These are phyloP conservation scores for Murina feae DNA, from an alignment of 2,113 vertebrate genomes.

Conservation along the genomic window DNA sequence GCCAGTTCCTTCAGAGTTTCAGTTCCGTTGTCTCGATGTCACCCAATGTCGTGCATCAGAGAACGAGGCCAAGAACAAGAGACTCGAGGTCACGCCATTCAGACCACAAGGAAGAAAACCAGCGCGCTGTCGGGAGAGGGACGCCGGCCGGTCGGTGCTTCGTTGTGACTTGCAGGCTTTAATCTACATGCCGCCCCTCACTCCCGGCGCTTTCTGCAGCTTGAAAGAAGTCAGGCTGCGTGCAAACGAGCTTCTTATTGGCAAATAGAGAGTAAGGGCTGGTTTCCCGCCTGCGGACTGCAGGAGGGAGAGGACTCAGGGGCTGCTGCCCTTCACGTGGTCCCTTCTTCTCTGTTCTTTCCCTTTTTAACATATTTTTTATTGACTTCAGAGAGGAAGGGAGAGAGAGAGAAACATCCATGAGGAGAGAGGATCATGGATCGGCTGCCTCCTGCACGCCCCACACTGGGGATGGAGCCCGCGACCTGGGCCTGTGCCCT, in stretches of 20 bases:
- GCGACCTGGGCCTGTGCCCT: too few relatives aligned
- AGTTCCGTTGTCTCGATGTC: background rate
- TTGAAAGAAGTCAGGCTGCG: slow-evolving; percentile 31
- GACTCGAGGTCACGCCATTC: background rate
- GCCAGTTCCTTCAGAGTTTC: background rate
- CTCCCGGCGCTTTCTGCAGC: background rate
- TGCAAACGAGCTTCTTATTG: slow-evolving; percentile 10
- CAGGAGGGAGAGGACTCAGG: background rate
- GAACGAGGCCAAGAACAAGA: background rate
- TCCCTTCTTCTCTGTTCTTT: background rate
- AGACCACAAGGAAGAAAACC: background rate
- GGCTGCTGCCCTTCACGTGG: background rate
- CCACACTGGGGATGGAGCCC: too few relatives aligned
- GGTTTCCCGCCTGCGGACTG: background rate
- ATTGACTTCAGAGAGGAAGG: too few relatives aligned
- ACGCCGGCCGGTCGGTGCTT: background rate
- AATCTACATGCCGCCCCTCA: background rate
- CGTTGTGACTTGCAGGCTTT: background rate
- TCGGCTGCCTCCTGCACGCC: too few relatives aligned
- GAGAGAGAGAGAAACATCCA: background rate
- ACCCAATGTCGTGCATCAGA: background rate
- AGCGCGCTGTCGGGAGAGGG: background rate
- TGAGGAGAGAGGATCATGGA: too few relatives aligned
- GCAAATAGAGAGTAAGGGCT: background rate
- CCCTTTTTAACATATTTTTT: too few relatives aligned